A percentile compares a stretch with the other conserved stretches of the same genome.
These are phyloP conservation scores for Proteles cristata DNA, from an alignment of 2,113 vertebrate genomes.

Conservation along the genomic window DNA sequence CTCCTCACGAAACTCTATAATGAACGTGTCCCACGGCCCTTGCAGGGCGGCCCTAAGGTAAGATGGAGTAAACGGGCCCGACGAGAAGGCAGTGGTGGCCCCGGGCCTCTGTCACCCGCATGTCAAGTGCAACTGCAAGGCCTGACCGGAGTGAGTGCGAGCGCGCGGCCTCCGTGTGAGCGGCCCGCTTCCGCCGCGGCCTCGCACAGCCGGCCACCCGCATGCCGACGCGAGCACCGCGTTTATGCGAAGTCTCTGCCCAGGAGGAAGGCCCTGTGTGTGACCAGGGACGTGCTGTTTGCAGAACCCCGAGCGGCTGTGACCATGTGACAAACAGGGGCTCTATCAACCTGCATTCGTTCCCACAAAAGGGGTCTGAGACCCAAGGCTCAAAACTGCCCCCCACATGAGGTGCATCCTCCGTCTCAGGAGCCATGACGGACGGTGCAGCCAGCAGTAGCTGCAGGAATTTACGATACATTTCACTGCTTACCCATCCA, in stretches of 20 bases:
- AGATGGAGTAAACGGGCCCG: not conserved
- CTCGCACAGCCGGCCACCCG: not conserved
- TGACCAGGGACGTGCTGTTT: not conserved
- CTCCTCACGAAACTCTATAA: not conserved
- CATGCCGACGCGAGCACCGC: no score
- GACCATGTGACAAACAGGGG: fast-evolving
- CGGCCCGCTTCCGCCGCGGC: not conserved
- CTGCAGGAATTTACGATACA: no score
- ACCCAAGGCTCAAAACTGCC: not conserved
- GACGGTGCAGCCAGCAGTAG: not conserved
- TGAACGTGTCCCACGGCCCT: not conserved
- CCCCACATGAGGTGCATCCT: fast-evolving
- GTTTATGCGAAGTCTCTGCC: not conserved
- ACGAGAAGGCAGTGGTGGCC: not conserved
- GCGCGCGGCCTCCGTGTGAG: not conserved
- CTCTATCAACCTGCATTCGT: not conserved
- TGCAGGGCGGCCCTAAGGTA: not conserved
- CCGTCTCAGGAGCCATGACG: not conserved
- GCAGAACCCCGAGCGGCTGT: fast-evolving
- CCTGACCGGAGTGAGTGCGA: not conserved
- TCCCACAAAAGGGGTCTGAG: not conserved
- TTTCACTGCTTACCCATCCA: not conserved
- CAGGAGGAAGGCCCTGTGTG: not conserved
- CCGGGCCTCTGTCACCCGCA: not conserved
- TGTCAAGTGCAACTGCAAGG: not conserved